These are phyloP conservation scores for Formica selysi DNA, from an alignment of 1,140 invertebrate species.

Conservation along the genomic window DNA sequence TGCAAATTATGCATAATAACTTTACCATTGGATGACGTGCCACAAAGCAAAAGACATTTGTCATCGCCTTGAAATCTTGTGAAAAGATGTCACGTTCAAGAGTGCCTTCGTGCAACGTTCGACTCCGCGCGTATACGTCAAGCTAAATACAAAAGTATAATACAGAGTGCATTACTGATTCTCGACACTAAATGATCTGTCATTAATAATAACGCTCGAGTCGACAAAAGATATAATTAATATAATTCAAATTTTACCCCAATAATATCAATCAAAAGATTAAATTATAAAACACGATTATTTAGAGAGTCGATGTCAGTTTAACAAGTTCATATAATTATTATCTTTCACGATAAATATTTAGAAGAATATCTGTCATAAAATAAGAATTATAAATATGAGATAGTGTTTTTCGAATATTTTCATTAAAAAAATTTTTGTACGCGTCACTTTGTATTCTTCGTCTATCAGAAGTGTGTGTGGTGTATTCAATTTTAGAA, in stretches of 20 bases:
- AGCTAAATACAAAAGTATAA: constrained; percentile 39
- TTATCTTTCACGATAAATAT: neutral
- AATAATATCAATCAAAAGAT: neutral
- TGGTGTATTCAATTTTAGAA: constrained; percentile 44
- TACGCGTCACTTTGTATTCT: neutral
- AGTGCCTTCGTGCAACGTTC: constrained; percentile 18
- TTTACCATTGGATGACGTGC: constrained; percentile 41
- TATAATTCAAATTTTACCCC: neutral
- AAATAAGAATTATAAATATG: neutral
- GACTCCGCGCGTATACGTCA: neutral
- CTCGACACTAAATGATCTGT: constrained; percentile 28
- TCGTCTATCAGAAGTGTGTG: neutral
- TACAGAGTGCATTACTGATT: constrained; percentile 18
- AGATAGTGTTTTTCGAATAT: neutral
- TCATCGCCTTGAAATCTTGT: constrained; percentile 42
- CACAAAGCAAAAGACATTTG: constrained; percentile 45
- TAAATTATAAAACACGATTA: neutral
- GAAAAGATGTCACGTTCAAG: constrained; percentile 50
- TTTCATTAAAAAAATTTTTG: neutral
- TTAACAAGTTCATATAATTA: neutral
- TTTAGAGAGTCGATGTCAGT: neutral
- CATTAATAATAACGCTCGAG: neutral
- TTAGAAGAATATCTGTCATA: neutral
- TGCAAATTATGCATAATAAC: constrained; percentile 37
- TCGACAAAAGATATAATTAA: neutral